phyloP scores from a whole-genome alignment of 2,888 invertebrate genomes.

The Chironomus tentans region DNA sequence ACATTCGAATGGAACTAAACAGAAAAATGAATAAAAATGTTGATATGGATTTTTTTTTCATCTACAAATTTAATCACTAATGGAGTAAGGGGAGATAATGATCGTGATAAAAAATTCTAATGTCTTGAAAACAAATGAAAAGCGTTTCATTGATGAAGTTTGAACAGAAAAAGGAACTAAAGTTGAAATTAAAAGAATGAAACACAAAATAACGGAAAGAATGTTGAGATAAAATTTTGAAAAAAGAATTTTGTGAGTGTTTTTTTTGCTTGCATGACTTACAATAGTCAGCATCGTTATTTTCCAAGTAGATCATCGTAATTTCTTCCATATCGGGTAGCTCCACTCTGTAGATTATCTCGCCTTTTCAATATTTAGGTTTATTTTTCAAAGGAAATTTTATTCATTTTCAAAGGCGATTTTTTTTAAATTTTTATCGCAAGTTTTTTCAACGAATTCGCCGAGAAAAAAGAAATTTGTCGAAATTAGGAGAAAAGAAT shows the following conservation, averaged over 20 bases:
- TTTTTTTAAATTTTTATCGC: neutral
- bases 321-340: conserved; percentile 90
- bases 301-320: conserved; percentile 88
- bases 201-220: neutral
- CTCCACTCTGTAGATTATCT: conserved; percentile 89
- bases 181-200: neutral
- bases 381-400: neutral
- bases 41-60: neutral
- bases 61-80: neutral
- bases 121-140: neutral
- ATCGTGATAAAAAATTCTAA: neutral
- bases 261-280: conserved; percentile 39
- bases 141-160: neutral
- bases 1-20: no score
- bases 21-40: no score
- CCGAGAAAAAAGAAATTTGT: neutral
- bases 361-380: conserved; percentile 50
- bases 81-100: neutral
- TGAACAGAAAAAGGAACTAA: neutral
- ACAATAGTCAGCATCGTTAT: conserved; percentile 50
- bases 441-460: neutral
- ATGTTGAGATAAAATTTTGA: conserved; percentile 3
- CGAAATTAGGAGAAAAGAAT: conserved; percentile 9
- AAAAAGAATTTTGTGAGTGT: conserved; percentile 18
- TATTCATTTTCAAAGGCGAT: neutral